Evolutionary conservation across 2,797 vertebrate species (phyloP).

Genomic region (Margarornis squamiger): DNA sequence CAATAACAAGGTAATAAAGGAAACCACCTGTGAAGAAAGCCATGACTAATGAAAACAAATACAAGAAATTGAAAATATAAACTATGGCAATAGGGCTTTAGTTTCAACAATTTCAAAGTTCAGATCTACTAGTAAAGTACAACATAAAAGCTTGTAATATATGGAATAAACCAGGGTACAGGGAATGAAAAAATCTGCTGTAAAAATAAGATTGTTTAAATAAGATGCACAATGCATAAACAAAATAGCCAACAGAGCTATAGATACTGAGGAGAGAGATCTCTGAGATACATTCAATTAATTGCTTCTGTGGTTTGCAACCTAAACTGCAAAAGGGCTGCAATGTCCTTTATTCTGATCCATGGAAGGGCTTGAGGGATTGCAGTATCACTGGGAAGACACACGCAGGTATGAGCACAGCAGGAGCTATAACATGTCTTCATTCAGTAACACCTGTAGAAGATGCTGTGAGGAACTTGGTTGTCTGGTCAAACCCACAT

Average conservation of each 20-base stretch:
- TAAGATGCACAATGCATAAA: background rate
- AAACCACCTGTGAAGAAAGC: constrained; percentile 51
- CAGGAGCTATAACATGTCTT: background rate
- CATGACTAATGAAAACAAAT: constrained; percentile 59
- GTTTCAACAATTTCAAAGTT: constrained; percentile 2
- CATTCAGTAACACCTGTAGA: background rate
- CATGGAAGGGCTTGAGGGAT: background rate
- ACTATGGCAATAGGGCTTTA: background rate
- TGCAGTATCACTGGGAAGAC: background rate
- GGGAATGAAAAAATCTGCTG: background rate
- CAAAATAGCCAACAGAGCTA: background rate
- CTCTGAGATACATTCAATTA: background rate
- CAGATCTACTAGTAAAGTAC: background rate
- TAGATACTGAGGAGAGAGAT: background rate
- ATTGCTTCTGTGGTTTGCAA: background rate
- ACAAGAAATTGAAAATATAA: constrained; percentile 37
- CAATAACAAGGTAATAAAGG: constrained; percentile 36
- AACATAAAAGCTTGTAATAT: background rate
- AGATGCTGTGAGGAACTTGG: background rate
- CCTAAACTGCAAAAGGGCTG: background rate
- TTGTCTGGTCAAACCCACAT: background rate
- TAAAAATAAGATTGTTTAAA: constrained; percentile 17
- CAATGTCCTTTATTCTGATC: background rate
- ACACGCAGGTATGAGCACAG: background rate
- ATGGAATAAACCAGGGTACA: background rate